These are phyloP conservation scores for Itoplectis maculator DNA, from an alignment of 2,888 invertebrate genomes.

Conservation along the genomic window DNA sequence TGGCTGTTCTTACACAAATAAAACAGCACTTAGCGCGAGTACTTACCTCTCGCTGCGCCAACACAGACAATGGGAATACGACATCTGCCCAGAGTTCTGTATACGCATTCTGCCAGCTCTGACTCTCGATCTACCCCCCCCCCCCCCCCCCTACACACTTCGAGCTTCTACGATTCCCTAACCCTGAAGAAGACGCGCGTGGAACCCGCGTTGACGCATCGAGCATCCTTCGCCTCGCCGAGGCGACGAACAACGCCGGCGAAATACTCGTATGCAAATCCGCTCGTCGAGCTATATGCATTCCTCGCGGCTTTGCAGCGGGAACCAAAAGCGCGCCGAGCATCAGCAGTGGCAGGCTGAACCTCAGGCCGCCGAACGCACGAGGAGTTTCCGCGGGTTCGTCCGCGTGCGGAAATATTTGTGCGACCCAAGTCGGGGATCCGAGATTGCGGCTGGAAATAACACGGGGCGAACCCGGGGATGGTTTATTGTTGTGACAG, in stretches of 20 bases:
- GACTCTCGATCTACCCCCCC: slow-evolving; percentile 24
- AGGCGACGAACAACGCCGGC: slow-evolving; percentile 35
- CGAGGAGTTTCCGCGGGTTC: slow-evolving; percentile 29
- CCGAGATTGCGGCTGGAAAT: slow-evolving; percentile 47
- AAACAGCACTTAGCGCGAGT: slow-evolving; percentile 83
- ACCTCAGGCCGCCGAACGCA: neutral
- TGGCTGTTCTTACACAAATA: slow-evolving; percentile 84
- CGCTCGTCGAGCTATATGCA: slow-evolving; percentile 76
- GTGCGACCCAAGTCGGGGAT: slow-evolving; percentile 34
- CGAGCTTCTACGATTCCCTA: slow-evolving; percentile 47
- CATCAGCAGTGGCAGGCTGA: slow-evolving; percentile 35
- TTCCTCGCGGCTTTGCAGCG: slow-evolving; percentile 65
- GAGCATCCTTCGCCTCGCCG: slow-evolving; percentile 49
- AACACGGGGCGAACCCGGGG: slow-evolving; percentile 15
- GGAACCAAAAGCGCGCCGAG: slow-evolving; percentile 35
- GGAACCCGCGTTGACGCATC: slow-evolving; percentile 38
- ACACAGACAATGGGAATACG: slow-evolving; percentile 84
- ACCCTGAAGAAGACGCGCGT: slow-evolving; percentile 40
- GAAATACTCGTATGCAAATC: slow-evolving; percentile 82
- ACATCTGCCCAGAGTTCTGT: slow-evolving; percentile 79
- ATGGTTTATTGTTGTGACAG: slow-evolving; percentile 9
- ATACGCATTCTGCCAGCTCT: slow-evolving; percentile 41
- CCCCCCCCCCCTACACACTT: no score
- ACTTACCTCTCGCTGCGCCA: slow-evolving; percentile 80
- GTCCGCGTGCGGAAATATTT: slow-evolving; percentile 21